phyloP scores from a whole-genome alignment of 2,888 invertebrate genomes.

The Resseliella maxima region DNA sequence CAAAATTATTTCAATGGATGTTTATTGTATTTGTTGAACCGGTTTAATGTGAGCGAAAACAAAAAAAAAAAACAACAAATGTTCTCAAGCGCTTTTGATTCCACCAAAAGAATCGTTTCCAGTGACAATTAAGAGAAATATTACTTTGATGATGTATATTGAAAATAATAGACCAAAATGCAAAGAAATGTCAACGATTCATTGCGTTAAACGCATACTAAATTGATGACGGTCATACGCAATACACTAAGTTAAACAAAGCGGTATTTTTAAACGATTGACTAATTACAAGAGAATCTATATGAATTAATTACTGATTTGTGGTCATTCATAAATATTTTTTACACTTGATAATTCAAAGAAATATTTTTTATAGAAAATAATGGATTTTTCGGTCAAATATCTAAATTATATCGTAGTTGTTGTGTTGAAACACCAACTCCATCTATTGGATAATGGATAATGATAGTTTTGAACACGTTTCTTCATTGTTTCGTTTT shows the following conservation, averaged over 20 bases:
- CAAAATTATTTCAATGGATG: background rate
- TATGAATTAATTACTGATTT: too few relatives aligned
- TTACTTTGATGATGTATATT: conserved; percentile 25
- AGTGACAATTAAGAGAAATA: background rate
- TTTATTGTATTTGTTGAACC: background rate
- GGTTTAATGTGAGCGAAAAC: too few relatives aligned
- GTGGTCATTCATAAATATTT: too few relatives aligned
- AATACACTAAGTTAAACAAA: background rate
- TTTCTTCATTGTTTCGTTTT: too few relatives aligned
- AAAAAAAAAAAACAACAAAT: background rate
- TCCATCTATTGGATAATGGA: too few relatives aligned
- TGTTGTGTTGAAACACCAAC: too few relatives aligned
- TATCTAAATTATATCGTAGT: too few relatives aligned
- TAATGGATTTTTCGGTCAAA: too few relatives aligned
- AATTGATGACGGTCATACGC: background rate
- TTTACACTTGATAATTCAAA: too few relatives aligned
- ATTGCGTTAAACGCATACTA: background rate
- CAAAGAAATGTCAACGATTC: conserved; percentile 16
- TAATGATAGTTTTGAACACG: too few relatives aligned
- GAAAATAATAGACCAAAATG: conserved; percentile 24
- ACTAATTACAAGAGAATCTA: background rate
- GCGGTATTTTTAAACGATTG: background rate
- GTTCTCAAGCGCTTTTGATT: background rate
- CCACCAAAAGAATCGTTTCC: background rate
- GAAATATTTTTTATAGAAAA: too few relatives aligned